phyloP scores from a whole-genome alignment of 2,113 vertebrate genomes.

The Ailuropoda melanoleuca region DNA sequence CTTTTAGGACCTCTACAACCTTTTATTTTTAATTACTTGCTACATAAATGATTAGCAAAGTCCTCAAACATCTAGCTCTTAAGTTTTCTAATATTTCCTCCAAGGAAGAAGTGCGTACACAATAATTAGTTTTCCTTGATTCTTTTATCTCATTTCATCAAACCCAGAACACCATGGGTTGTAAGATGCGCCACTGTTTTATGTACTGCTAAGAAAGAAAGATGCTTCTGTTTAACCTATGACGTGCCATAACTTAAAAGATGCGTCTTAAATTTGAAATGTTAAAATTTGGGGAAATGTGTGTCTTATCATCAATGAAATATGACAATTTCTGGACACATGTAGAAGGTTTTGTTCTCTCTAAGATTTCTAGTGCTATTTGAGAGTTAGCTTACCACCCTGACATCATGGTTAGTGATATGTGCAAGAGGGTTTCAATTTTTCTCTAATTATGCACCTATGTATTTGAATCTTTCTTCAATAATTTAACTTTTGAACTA shows the following conservation, averaged over 20 bases:
- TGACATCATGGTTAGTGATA: neutral
- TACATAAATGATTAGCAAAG: neutral
- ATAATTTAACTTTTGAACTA: neutral
- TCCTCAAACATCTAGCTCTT: neutral
- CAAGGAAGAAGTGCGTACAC: neutral
- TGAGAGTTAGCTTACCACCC: neutral
- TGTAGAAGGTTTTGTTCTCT: neutral
- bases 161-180: neutral
- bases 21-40: conserved; percentile 38
- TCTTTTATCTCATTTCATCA: neutral
- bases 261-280: neutral
- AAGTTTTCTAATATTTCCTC: conserved; percentile 1
- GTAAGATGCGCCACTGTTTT: neutral
- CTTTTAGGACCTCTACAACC: neutral
- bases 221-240: neutral
- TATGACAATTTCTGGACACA: neutral
- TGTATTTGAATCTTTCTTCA: neutral
- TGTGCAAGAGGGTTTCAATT: neutral
- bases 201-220: neutral
- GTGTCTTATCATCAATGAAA: neutral
- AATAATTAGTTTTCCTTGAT: neutral
- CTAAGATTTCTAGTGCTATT: neutral
- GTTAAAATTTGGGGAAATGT: neutral
- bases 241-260: neutral
- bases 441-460: neutral